Evolutionary conservation across 2,797 vertebrate genomes (phyloP).

Genomic region (Rachycentron canadum): DNA sequence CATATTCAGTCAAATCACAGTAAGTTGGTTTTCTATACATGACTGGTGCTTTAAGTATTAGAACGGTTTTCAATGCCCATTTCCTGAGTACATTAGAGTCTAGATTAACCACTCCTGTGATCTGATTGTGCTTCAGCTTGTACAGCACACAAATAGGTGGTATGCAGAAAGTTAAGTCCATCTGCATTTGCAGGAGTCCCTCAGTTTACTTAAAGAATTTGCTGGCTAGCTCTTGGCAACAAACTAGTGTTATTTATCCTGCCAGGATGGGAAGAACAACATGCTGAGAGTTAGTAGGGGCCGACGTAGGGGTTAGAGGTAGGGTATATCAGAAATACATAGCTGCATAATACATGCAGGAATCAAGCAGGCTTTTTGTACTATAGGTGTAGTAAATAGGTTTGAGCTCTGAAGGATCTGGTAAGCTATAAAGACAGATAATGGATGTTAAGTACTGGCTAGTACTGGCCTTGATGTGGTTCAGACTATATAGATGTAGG

Average conservation of each 20-base stretch:
- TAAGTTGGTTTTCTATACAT: conserved; percentile 3
- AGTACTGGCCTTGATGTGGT: neutral
- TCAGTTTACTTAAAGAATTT: conserved; percentile 5
- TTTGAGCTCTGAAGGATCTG: neutral
- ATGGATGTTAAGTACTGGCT: neutral
- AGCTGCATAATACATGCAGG: conserved; percentile 47
- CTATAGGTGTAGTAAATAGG: neutral
- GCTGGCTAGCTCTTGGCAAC: conserved; percentile 28
- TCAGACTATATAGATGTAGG: neutral
- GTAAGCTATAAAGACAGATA: neutral
- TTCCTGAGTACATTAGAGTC: conserved; percentile 20
- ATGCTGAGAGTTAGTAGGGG: conserved; percentile 65
- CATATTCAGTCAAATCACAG: conserved; percentile 31
- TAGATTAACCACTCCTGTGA: conserved; percentile 37
- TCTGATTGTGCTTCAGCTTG: conserved; percentile 37
- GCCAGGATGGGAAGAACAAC: conserved; percentile 15
- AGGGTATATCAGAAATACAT: conserved; percentile 51
- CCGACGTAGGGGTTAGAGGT: conserved; percentile 77
- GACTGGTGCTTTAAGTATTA: conserved; percentile 42
- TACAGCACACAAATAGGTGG: conserved; percentile 6
- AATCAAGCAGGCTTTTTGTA: conserved; percentile 29
- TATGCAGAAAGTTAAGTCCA: neutral
- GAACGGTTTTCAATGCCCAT: conserved; percentile 12
- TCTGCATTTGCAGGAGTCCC: neutral
- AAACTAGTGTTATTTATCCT: conserved; percentile 6